Evolutionary conservation across 2,888 invertebrate genomes (phyloP).

Genomic region (Apodemia duryi): DNA sequence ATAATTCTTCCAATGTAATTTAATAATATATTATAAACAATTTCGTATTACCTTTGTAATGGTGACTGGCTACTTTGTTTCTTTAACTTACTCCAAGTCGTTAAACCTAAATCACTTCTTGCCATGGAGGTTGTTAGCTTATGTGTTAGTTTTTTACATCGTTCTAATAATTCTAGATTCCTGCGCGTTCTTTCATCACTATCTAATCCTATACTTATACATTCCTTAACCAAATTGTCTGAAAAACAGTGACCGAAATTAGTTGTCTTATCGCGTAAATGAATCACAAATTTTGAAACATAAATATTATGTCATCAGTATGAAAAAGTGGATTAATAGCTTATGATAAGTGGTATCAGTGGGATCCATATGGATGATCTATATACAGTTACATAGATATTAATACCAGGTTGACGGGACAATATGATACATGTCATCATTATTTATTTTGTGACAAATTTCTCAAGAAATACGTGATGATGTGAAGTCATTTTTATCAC

Average conservation of each 20-base stretch:
- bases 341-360: not conserved
- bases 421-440: too few relatives aligned
- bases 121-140: conserved; percentile 89
- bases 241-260: conserved; percentile 46
- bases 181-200: conserved; percentile 78
- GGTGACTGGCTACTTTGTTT: conserved; percentile 83
- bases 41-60: conserved; percentile 75
- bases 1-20: conserved; percentile 11
- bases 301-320: conserved; percentile 39
- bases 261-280: conserved; percentile 43
- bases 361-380: too few relatives aligned
- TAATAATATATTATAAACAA: conserved; percentile 10
- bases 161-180: conserved; percentile 77
- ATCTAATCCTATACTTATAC: conserved; percentile 62
- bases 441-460: too few relatives aligned
- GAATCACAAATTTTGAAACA: conserved; percentile 43
- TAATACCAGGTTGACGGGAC: too few relatives aligned
- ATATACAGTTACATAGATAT: too few relatives aligned
- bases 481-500: too few relatives aligned
- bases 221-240: conserved; percentile 72
- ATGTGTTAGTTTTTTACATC: conserved; percentile 74
- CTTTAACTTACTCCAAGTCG: conserved; percentile 93
- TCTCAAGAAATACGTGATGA: too few relatives aligned
- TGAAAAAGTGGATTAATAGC: not conserved
- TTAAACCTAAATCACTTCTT: conserved; percentile 92